A percentile compares a stretch with the other conserved stretches of the same genome.
These are phyloP conservation scores for Hybognathus amarus DNA, from an alignment of 2,797 vertebrate genomes.

Conservation along the genomic window DNA sequence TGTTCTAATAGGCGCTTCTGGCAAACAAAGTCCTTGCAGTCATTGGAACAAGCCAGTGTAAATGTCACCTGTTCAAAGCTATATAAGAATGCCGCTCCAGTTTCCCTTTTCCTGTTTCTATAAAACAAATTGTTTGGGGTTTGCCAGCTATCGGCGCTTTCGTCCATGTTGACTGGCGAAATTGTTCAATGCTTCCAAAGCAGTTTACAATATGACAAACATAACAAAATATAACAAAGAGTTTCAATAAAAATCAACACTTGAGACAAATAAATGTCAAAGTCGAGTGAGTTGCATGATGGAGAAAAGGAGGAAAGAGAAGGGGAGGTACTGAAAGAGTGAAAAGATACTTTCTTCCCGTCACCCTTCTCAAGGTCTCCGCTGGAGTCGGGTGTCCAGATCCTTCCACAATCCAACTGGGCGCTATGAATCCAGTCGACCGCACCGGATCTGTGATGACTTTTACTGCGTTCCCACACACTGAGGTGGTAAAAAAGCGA, in stretches of 20 bases:
- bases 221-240: no score
- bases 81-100: slow-evolving; percentile 62
- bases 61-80: slow-evolving; percentile 76
- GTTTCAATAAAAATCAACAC: no score
- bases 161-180: not conserved
- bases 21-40: slow-evolving; percentile 63
- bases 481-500: slow-evolving; percentile 67
- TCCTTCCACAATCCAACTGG: slow-evolving; percentile 25
- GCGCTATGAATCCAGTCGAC: slow-evolving; percentile 39
- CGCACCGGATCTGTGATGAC: slow-evolving; percentile 59
- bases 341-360: slow-evolving; percentile 29
- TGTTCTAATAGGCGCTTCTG: slow-evolving; percentile 61
- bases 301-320: not conserved
- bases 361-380: slow-evolving; percentile 21
- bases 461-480: slow-evolving; percentile 71
- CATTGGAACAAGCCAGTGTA: slow-evolving; percentile 73
- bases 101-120: slow-evolving; percentile 60
- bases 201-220: no score
- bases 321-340: not conserved
- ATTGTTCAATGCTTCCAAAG: not conserved
- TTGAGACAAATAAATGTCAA: not conserved
- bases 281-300: not conserved
- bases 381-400: slow-evolving; percentile 11
- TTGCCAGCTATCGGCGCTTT: not conserved
- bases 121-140: slow-evolving; percentile 58